Evolutionary conservation across 2,113 vertebrate genomes (phyloP).

Genomic region (Scatophagus argus): DNA sequence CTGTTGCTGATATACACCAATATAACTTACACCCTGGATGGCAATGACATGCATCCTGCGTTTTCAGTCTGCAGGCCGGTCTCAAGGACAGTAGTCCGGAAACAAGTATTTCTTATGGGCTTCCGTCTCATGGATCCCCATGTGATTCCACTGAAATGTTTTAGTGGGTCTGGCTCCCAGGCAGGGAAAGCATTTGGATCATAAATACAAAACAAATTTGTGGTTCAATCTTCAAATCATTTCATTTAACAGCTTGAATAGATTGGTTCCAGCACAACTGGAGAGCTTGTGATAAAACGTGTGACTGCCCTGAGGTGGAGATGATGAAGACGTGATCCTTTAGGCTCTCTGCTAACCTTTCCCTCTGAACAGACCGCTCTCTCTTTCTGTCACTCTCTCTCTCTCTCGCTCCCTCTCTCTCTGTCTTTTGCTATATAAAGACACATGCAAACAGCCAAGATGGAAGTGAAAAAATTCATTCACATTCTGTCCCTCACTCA

Average conservation of each 20-base stretch:
- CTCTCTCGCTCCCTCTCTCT: slow-evolving; percentile 14
- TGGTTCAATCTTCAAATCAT: background rate
- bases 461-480: background rate
- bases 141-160: slow-evolving; percentile 27
- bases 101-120: background rate
- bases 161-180: background rate
- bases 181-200: too few relatives aligned
- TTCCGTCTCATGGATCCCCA: slow-evolving; percentile 20
- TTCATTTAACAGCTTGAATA: background rate
- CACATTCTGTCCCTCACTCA: background rate
- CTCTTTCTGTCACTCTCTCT: background rate
- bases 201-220: background rate
- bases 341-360: background rate
- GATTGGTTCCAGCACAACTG: too few relatives aligned
- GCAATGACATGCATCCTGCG: too few relatives aligned
- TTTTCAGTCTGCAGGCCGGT: background rate
- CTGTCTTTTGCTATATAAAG: slow-evolving; percentile 8
- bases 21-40: background rate
- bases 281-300: slow-evolving; percentile 27
- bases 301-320: slow-evolving; percentile 34
- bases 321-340: background rate
- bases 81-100: background rate
- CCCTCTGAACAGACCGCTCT: background rate
- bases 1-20: background rate
- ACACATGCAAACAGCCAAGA: background rate